Base-by-base conservation (phyloP, 2,797 vertebrate genomes). In the Pipistrellus kuhlii region DNA sequence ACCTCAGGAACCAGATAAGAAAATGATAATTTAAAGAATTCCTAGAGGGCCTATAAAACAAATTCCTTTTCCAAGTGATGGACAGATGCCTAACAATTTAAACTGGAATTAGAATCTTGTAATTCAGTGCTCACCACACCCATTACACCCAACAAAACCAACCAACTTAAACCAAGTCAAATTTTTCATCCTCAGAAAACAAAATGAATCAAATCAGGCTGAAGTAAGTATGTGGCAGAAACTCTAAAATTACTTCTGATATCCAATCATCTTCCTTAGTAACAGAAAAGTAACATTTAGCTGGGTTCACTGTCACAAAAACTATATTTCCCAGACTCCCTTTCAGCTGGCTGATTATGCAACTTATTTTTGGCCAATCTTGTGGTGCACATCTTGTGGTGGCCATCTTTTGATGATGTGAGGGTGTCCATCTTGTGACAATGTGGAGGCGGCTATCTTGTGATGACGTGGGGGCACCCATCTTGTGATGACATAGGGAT, bases 91-190 rank as follows among this genome's bases (percentile, higher is more conserved):
- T 59, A 55, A 55, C 18, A 38, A 12, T 46, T 62, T 12, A 69
- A 46, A 38, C 32, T 90, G 46, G 25, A 86, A 90, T 69, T 59
- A 41, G 48, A 85, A 71, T 51, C 53, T 2, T 48, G 12, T 25
- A 53, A 46, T 81, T 44, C 32, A 72, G 30, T 13, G 57, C 23
- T 46, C 11, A 69, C 46, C 32, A 30, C 20, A 48, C 11, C 12
- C 48, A 44, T 62, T 30, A 77, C 2, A 73, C n/a, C 11, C 20
- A 46, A 13, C 35, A 92, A 93, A 95, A 75, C 27, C 75, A 92
- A 88, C 48, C 44, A 69, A 21, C 48, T 71, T 57, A 91, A 94
- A 91, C 10, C 44, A 94, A 68, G 64, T 46, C n/a, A 84, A 78
- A n/a, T 44, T 80, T 76, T 80, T n/a, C 64, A 38, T 53, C 73